Evolutionary conservation across 2,888 invertebrate genomes (phyloP), one percentile per base, ranked within the genome.

Genomic region (Oxytorus armatus): DNA sequence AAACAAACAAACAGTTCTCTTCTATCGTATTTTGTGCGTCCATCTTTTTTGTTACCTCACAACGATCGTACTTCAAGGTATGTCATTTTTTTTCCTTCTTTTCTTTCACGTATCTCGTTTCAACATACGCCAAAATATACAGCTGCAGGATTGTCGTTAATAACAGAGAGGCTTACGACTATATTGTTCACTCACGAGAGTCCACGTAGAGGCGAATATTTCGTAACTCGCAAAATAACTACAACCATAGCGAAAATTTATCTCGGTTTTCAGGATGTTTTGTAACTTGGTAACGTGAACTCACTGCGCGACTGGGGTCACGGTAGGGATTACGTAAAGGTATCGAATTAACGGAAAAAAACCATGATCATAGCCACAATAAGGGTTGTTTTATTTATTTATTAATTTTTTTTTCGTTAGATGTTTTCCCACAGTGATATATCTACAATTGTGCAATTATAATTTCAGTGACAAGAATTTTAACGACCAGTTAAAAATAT

Each of bases 281-380:
- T 99, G 69, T 98, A 98, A 90, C 93, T 99, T 77, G 99, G 99
- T 16, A 98, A 98, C 92, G 93, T 99, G 88, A 98, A 99, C 92
- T 96, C 99, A 14, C 96, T 96, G 90, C 94, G 99, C 88, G 99
- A 99, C 92, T 99, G 99, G 99, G 99, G 99, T 4, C 98, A 98
- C 92, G 98, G 98, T 0, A 96, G 95, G 92, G 99, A 99, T 92
- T 99, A 98, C 92, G 97, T 99, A 5, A 97, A 98, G 94, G 97
- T 97, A 89, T 89, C 51, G 63, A 23, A 63, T 63, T 10, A 21
- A 7, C 10, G 10, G 14, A 14, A 36, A 36, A n/a, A n/a, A n/a
- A n/a, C n/a, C n/a, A n/a, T n/a, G n/a, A n/a, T n/a, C n/a, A n/a
- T n/a, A n/a, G n/a, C n/a, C n/a, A n/a, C n/a, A n/a, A n/a, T n/a